phyloP scores from a whole-genome alignment of 2,113 vertebrate species.

The Pluvialis apricaria region DNA sequence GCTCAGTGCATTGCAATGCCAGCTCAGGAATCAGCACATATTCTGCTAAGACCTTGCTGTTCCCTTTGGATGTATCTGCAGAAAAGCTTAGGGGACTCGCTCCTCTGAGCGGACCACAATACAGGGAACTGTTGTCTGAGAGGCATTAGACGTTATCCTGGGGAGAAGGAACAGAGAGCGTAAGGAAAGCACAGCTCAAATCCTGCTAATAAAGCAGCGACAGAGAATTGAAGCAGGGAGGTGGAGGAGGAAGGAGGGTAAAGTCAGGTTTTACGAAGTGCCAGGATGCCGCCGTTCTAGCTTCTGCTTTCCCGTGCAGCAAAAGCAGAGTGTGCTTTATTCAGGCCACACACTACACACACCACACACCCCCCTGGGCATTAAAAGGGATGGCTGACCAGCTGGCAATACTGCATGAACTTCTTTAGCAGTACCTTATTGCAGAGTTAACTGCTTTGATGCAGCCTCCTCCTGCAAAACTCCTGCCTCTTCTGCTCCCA shows the following conservation, averaged over 20 bases:
- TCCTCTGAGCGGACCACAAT: neutral
- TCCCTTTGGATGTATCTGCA: neutral
- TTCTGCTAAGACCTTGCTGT: neutral
- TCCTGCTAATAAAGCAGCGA: neutral
- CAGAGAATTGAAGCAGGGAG: neutral
- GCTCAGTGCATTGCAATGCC: neutral
- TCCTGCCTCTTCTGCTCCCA: neutral
- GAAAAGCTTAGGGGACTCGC: neutral
- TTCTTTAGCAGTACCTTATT: neutral
- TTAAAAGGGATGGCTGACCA: neutral
- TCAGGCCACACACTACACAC: neutral
- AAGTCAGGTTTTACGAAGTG: neutral
- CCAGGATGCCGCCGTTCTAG: neutral
- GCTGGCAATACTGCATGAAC: neutral
- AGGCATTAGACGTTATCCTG: neutral
- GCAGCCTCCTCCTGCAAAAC: neutral
- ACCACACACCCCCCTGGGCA: rapidly evolving
- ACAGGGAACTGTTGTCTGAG: neutral
- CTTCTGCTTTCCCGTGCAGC: neutral
- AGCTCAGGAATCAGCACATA: neutral
- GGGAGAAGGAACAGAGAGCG: neutral
- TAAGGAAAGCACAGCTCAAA: neutral
- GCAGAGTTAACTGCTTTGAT: neutral
- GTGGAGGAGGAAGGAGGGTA: neutral
- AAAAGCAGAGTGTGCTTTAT: neutral